Percentiles rank a stretch among this genome's conserved stretches.
phyloP scores from a whole-genome alignment of 2,113 vertebrate genomes.

The Notarius quadriscutis region DNA sequence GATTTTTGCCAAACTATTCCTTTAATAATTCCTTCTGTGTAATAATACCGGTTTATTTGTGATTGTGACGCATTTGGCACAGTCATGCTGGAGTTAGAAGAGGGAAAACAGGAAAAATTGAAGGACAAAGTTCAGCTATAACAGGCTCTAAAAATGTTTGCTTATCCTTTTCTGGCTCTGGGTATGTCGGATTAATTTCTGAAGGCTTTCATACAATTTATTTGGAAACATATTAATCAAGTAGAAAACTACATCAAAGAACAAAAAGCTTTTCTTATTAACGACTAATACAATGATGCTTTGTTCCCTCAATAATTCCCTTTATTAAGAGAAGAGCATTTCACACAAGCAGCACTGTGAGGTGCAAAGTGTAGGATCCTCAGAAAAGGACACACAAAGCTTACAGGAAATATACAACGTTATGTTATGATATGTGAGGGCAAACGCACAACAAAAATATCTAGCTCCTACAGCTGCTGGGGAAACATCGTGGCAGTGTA shows the following conservation, averaged over 20 bases:
- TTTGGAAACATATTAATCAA: neutral
- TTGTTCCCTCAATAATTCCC: neutral
- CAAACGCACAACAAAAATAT: neutral
- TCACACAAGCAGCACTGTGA: neutral
- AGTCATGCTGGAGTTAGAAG: neutral
- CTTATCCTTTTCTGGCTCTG: neutral
- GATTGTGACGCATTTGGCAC: neutral
- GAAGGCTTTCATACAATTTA: neutral
- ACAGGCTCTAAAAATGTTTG: neutral
- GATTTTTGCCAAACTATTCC: neutral
- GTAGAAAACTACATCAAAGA: neutral
- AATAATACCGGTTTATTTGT: neutral
- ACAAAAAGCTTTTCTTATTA: neutral
- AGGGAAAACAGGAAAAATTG: neutral
- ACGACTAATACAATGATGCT: neutral
- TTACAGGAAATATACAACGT: neutral
- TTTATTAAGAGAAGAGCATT: neutral
- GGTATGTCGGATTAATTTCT: neutral
- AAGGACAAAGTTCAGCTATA: constrained; percentile 20
- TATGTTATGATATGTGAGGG: neutral
- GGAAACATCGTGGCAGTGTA: neutral
- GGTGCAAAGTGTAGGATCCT: neutral
- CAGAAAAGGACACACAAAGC: neutral
- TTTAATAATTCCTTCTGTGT: neutral
- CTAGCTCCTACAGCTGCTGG: neutral